A percentile compares a stretch with the other conserved stretches of the same genome.
phyloP scores from a whole-genome alignment of 2,888 invertebrate species.

The Orthosia gracilis region DNA sequence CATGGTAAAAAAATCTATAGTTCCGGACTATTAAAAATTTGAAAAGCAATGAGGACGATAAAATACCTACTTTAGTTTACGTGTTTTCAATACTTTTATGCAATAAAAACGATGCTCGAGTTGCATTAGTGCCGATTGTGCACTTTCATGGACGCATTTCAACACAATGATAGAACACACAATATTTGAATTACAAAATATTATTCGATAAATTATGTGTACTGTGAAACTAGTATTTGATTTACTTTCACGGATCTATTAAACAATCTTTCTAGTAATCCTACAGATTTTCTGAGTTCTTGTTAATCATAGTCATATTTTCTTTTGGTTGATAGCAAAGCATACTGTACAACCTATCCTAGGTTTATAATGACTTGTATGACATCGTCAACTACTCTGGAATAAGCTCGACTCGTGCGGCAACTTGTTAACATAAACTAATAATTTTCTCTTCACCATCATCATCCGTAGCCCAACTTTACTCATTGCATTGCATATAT shows the following conservation, averaged over 20 bases:
- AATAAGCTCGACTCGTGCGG: no score
- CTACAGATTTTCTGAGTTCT: background rate
- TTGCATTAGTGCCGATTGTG: conserved; percentile 54
- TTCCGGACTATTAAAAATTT: background rate
- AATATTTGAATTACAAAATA: conserved; percentile 48
- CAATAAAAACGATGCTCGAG: conserved; percentile 28
- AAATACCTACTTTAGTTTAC: conserved; percentile 35
- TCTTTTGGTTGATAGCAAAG: no score
- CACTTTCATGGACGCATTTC: conserved; percentile 53
- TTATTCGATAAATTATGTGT: conserved; percentile 28
- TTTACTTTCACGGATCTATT: background rate
- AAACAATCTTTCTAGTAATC: background rate
- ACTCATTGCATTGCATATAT: no score
- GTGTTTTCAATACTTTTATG: conserved; percentile 32
- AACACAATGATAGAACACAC: conserved; percentile 49
- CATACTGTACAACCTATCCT: no score
- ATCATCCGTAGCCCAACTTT: background rate
- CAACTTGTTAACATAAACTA: no score
- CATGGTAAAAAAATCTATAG: background rate
- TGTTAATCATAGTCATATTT: no score
- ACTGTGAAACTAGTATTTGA: conserved; percentile 28
- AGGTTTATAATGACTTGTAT: no score
- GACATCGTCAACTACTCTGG: no score
- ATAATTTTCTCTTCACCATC: background rate
- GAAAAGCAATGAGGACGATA: background rate